A percentile compares a stretch with the other conserved stretches of the same genome.
phyloP scores from a whole-genome alignment of 2,888 invertebrate genomes.

The Pteria penguin region DNA sequence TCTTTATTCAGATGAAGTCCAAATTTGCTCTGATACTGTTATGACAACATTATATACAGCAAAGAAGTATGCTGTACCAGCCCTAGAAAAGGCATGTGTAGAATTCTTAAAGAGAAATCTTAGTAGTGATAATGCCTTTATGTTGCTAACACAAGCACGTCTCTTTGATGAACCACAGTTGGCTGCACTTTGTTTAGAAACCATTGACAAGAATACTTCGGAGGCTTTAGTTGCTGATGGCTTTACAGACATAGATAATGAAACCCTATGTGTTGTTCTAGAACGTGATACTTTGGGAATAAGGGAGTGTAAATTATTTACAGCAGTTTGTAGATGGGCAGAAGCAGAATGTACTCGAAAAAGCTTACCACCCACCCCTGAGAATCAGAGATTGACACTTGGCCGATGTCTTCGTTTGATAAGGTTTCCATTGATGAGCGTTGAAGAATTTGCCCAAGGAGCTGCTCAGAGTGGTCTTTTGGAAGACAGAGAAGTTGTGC shows the following conservation, averaged over 20 bases:
- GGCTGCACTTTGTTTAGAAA: constrained; percentile 89
- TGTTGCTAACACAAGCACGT: constrained; percentile 87
- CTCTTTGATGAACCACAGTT: constrained; percentile 91
- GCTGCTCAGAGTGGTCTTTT: constrained; percentile 85
- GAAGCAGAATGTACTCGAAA: constrained; percentile 85
- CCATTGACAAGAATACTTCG: constrained; percentile 90
- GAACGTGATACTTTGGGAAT: constrained; percentile 89
- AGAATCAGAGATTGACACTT: constrained; percentile 86
- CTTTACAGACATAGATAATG: constrained; percentile 91
- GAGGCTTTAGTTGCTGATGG: constrained; percentile 89
- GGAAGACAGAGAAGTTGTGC: constrained; percentile 88
- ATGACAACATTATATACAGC: constrained; percentile 93
- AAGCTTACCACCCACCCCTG: constrained; percentile 85
- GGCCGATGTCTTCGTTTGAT: constrained; percentile 87
- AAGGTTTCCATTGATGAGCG: constrained; percentile 90
- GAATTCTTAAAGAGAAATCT: constrained; percentile 88
- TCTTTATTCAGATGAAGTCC: constrained; percentile 89
- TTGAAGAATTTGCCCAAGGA: constrained; percentile 90
- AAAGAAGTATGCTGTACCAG: constrained; percentile 92
- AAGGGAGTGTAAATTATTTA: constrained; percentile 88
- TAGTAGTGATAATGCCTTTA: constrained; percentile 90
- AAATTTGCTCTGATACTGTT: constrained; percentile 91
- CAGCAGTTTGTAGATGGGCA: constrained; percentile 80
- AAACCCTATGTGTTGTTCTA: constrained; percentile 88
- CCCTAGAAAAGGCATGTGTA: constrained; percentile 90